Conservation (phyloP, 2,113 vertebrate genomes). For the Balaenoptera acutorostrata region DNA sequence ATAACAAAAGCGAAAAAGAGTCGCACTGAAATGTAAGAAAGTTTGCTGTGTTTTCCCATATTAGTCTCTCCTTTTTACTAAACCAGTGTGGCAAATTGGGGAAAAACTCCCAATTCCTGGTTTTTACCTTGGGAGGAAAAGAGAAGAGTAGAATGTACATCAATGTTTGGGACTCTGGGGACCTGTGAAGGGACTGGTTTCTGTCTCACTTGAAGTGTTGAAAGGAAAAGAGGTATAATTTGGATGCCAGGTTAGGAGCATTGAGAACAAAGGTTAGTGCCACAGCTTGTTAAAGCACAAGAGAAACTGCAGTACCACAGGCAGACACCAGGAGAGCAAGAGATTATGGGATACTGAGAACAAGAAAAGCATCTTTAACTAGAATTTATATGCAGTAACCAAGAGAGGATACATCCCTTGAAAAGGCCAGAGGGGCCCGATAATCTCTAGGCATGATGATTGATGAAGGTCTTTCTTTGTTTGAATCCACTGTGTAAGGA, state of each 20-base stretch:
- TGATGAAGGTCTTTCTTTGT: neutral
- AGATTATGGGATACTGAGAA: neutral
- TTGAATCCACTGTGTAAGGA: neutral
- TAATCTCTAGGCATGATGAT: neutral
- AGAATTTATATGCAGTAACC: neutral
- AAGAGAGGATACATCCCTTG: neutral
- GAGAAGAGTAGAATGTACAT: neutral
- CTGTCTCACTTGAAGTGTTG: no score
- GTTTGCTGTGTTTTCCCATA: neutral
- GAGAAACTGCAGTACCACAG: neutral
- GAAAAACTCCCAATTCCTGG: neutral
- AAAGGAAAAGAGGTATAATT: neutral
- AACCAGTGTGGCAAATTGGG: neutral
- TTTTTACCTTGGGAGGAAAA: neutral
- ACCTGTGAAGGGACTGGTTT: neutral
- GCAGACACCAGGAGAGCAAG: neutral
- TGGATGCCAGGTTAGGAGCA: rapidly evolving
- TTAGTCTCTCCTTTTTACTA: neutral
- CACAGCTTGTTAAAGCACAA: neutral
- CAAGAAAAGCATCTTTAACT: neutral
- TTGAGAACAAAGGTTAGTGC: neutral
- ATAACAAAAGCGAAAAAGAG: neutral
- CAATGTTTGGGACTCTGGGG: neutral
- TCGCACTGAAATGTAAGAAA: neutral
- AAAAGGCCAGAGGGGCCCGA: neutral